These are phyloP conservation scores for Scophthalmus maximus DNA, from an alignment of 2,113 vertebrate genomes.

Conservation along the genomic window DNA sequence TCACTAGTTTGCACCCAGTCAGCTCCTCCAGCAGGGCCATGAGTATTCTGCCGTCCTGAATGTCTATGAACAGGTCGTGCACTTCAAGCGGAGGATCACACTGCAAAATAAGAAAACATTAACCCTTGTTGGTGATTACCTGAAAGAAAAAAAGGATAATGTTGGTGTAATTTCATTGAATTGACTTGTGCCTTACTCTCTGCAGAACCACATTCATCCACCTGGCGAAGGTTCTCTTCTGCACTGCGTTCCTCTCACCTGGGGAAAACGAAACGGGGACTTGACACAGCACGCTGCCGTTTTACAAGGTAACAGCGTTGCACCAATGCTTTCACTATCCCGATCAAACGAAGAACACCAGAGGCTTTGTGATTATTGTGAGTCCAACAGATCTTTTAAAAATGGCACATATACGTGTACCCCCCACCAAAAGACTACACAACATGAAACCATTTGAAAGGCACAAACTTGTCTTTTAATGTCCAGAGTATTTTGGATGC, in stretches of 20 bases:
- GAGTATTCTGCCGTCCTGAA: conserved; percentile 91
- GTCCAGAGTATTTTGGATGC: background rate
- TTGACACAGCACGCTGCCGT: background rate
- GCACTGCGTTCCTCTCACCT: conserved; percentile 57
- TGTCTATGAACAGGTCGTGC: conserved; percentile 87
- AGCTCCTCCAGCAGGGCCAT: conserved; percentile 91
- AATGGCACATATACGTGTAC: background rate
- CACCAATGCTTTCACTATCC: background rate
- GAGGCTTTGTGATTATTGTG: background rate
- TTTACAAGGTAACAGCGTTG: background rate
- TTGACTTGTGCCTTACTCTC: conserved; percentile 52
- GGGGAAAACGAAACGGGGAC: conserved; percentile 2
- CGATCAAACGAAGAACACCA: background rate
- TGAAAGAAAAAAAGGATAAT: background rate
- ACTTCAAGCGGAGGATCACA: conserved; percentile 87
- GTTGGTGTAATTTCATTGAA: background rate
- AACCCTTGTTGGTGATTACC: background rate
- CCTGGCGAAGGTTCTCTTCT: conserved; percentile 67
- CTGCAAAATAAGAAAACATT: conserved; percentile 65
- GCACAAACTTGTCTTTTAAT: background rate
- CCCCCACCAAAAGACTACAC: background rate
- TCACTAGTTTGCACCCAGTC: conserved; percentile 89
- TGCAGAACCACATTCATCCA: conserved; percentile 75
- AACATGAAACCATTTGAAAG: background rate
- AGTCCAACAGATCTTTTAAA: background rate